Percentiles rank a stretch among this genome's conserved stretches.
phyloP scores from a whole-genome alignment of 2,888 invertebrate genomes.

The Diachrysia chrysitis region DNA sequence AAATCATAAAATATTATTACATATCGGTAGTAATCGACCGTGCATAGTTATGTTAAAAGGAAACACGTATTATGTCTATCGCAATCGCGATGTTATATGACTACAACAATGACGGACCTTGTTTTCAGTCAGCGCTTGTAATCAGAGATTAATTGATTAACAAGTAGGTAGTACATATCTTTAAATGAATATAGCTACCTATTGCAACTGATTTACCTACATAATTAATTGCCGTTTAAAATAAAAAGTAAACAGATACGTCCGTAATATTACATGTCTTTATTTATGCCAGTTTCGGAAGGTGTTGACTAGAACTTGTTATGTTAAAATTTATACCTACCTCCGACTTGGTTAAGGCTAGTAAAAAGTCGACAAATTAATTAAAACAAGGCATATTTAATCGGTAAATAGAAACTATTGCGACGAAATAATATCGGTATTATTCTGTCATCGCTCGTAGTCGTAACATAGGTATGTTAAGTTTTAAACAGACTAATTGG shows the following conservation, averaged over 20 bases:
- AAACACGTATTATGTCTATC: slow-evolving; percentile 23
- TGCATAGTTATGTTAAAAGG: slow-evolving; percentile 26
- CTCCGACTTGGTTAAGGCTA: too few relatives aligned
- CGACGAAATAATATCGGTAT: background rate
- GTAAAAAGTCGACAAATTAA: too few relatives aligned
- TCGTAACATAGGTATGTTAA: background rate
- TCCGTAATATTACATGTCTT: too few relatives aligned
- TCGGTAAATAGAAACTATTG: background rate
- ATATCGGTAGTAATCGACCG: slow-evolving; percentile 20
- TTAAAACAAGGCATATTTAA: background rate
- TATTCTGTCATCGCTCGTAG: background rate
- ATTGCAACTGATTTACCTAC: slow-evolving; percentile 9
- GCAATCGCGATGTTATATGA: slow-evolving; percentile 10
- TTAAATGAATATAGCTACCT: background rate
- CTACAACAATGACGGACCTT: slow-evolving; percentile 30
- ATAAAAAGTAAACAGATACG: too few relatives aligned
- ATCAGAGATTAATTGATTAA: slow-evolving; percentile 19
- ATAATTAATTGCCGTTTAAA: background rate
- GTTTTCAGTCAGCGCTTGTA: slow-evolving; percentile 15
- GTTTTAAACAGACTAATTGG: background rate
- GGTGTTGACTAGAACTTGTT: too few relatives aligned
- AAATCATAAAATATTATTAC: slow-evolving; percentile 35
- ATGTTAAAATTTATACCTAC: too few relatives aligned
- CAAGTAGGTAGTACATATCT: background rate
- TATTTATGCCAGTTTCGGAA: too few relatives aligned